Evolutionary conservation across 2,888 invertebrate species (phyloP), one percentile per base, ranked within the genome.

Genomic region (Thymelicus lineola): DNA sequence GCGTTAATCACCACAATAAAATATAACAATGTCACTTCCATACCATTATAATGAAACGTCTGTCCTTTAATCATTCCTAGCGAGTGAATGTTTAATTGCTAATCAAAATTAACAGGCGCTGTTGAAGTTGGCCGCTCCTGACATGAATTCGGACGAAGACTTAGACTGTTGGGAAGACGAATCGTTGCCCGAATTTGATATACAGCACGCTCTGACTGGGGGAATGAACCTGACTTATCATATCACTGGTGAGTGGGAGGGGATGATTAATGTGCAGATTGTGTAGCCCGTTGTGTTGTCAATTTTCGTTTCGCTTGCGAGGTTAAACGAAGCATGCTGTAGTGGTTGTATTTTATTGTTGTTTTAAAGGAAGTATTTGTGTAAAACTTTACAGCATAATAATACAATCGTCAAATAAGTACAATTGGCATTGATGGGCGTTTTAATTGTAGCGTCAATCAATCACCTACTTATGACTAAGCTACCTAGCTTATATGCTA

Each of bases 91-190:
- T 74, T 74, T 82, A 81, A 85, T 88, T 88, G 86, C 85, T 84
- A 79, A 82, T 83, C 71, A 80, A 81, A 84, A 81, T 80, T 68
- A 73, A 74, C 87, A 93, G 93, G 93, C 93, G 79, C 82, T 93
- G 0, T 79, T 93, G 46, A 93, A 93, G 76, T 77, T 93, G 46
- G 89, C 91, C 1, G 92, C 89, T 0, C 93, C 93, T 12, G 88
- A 89, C 71, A 90, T 92, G 89, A 87, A 82, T 82, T 81, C 82
- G 1, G 90, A 91, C 75, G 88, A 88, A 72, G 82, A 86, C 0
- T 57, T 70, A 0, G 76, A 82, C 7, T 68, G 76, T 7, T 71
- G 79, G 7, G 88, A 89, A 62, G 93, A 93, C 45, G 91, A 93
- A 72, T n/a, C 36, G 1, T 77, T 92, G 79, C 6, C 65, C 0